These are phyloP conservation scores for Margarornis squamiger DNA, from an alignment of 2,797 vertebrate genomes.

Conservation along the genomic window DNA sequence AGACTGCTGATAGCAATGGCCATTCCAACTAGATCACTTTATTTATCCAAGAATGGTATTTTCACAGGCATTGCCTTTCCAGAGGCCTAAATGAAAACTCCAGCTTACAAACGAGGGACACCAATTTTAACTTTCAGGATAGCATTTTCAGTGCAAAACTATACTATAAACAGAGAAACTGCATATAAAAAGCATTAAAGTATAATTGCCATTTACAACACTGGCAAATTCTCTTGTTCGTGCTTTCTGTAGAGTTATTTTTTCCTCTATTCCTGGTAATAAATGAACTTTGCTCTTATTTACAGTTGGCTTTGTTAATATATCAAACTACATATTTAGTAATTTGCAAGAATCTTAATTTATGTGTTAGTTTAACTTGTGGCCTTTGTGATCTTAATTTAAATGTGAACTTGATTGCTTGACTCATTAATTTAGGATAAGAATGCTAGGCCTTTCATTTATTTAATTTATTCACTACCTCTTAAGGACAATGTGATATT, in stretches of 20 bases:
- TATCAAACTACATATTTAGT: background rate
- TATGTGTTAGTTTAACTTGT: background rate
- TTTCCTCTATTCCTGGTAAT: background rate
- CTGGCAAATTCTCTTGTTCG: background rate
- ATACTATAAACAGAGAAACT: background rate
- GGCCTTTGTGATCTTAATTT: background rate
- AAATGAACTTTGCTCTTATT: background rate
- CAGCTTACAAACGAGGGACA: background rate
- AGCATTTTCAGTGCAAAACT: background rate
- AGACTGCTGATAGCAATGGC: background rate
- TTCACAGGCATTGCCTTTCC: background rate
- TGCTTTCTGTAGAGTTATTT: background rate
- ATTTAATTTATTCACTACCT: background rate
- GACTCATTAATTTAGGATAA: background rate
- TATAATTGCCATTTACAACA: background rate
- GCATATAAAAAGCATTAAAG: background rate
- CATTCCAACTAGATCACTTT: background rate
- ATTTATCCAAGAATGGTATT: background rate
- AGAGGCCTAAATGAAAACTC: fast-evolving
- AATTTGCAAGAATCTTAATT: background rate
- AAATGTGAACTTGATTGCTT: background rate
- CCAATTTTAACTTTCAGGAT: background rate
- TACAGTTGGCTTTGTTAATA: background rate
- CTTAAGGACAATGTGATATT: background rate
- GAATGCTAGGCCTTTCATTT: background rate